phyloP scores from a whole-genome alignment of 2,888 invertebrate genomes.

The Rhaphigaster nebulosa region DNA sequence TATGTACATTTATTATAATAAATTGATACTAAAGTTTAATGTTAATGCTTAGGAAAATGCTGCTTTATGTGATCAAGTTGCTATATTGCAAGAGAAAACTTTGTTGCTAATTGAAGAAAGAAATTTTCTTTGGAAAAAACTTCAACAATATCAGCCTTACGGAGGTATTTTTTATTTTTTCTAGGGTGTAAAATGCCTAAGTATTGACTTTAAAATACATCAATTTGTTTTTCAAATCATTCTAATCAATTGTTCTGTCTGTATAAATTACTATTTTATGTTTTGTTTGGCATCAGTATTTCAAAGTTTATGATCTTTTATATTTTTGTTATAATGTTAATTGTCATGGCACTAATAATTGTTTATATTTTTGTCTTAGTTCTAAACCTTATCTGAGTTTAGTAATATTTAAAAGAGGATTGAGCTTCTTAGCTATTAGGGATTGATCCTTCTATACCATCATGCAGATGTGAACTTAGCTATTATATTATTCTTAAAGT shows the following conservation, averaged over 20 bases:
- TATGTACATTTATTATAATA: slow-evolving; percentile 1
- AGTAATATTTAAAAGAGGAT: too few relatives aligned
- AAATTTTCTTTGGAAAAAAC: slow-evolving; percentile 82
- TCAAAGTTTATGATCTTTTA: background rate
- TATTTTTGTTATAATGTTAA: too few relatives aligned
- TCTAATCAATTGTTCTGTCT: too few relatives aligned
- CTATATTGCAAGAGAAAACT: slow-evolving; percentile 86
- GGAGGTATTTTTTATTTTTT: slow-evolving; percentile 31
- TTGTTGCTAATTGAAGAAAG: slow-evolving; percentile 86
- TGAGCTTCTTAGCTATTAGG: too few relatives aligned
- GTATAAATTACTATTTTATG: background rate
- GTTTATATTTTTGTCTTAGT: too few relatives aligned
- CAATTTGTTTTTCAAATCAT: background rate
- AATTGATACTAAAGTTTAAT: slow-evolving; percentile 63
- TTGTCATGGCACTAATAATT: too few relatives aligned
- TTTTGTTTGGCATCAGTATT: background rate
- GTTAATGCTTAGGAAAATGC: slow-evolving; percentile 79
- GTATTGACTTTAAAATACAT: background rate
- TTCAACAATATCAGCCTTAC: slow-evolving; percentile 76
- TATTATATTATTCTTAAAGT: too few relatives aligned
- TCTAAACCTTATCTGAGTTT: too few relatives aligned
- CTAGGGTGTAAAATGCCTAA: background rate
- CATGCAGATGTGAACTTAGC: too few relatives aligned
- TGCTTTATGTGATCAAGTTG: slow-evolving; percentile 89
- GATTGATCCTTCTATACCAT: too few relatives aligned